phyloP scores from a whole-genome alignment of 2,113 vertebrate species.

The Cercopithecus mona region DNA sequence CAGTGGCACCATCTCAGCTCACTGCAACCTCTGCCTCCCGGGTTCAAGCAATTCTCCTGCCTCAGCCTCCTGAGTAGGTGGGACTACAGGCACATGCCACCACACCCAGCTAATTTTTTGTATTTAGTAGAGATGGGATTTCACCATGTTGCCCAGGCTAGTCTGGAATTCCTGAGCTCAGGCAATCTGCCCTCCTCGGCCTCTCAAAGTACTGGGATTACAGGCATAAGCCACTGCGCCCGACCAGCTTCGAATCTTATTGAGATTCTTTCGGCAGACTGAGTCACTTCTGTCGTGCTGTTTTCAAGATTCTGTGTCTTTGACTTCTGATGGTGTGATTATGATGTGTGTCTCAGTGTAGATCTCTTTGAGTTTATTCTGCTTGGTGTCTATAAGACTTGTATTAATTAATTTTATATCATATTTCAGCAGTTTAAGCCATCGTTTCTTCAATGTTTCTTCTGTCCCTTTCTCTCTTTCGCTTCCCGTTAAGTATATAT shows the following conservation, averaged over 20 bases:
- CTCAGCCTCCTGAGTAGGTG: too few species aligned
- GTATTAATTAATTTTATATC: neutral
- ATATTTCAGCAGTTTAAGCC: neutral
- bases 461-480: neutral
- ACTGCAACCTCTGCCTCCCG: too few species aligned
- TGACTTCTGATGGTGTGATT: neutral
- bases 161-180: too few species aligned
- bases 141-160: too few species aligned
- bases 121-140: too few species aligned
- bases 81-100: too few species aligned
- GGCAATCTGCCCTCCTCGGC: too few species aligned
- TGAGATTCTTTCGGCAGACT: neutral
- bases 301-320: neutral
- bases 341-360: neutral
- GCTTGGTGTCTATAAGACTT: neutral
- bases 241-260: neutral
- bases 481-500: neutral
- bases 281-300: neutral
- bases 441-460: neutral
- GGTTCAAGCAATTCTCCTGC: too few species aligned
- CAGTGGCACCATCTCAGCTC: too few species aligned
- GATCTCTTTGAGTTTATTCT: neutral
- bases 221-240: neutral
- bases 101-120: too few species aligned
- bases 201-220: too few species aligned